Evolutionary conservation across 2,888 invertebrate genomes (phyloP), one percentile per base, ranked within the genome.

Genomic region (Alloplasta piceator): DNA sequence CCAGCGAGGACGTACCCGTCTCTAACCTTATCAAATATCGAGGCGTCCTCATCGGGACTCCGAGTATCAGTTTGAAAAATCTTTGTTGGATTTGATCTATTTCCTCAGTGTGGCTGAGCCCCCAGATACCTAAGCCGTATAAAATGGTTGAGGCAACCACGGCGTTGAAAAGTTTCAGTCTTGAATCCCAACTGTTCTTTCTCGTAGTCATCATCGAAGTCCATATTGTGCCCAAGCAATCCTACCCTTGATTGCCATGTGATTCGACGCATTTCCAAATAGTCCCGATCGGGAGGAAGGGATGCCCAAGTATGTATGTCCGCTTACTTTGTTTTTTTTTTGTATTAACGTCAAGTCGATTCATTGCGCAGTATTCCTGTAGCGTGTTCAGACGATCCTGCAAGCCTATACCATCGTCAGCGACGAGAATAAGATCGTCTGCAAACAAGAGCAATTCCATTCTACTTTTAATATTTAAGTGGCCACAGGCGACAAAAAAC

Each of bases 371-470:
- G n/a, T 50, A 66, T 16, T 41, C 14, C 16, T 38, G 60, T 0
- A 78, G 36, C 41, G 67, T 72, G 6, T 61, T 52, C n/a, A 78
- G 26, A 26, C 67, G 66, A 4, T 43, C 36, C 41, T 72, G 64
- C 0, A 79, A 36, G 0, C 46, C 61, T 6, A 46, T 1, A 6
- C 55, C 26, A 7, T 72, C 48, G 9, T 46, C 43, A 36, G 78
- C 50, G 3, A 68, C 0, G 9, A 79, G 55, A 10, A 63, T 67
- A 3, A 79, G 6, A 26, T 74, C 79, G 4, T 78, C 78, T 0
- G 78, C 72, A 10, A 71, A 72, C 0, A 72, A 36, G 1, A 78
- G 36, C 5, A 78, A 36, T n/a, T 58, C 12, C 36, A 70, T 63
- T 56, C 43, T 73, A n/a, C 46, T 14, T 7, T 43, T 55, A 0